Evolutionary conservation across 2,113 vertebrate species (phyloP), one percentile per base, ranked within the genome.

Genomic region (Martes martes): DNA sequence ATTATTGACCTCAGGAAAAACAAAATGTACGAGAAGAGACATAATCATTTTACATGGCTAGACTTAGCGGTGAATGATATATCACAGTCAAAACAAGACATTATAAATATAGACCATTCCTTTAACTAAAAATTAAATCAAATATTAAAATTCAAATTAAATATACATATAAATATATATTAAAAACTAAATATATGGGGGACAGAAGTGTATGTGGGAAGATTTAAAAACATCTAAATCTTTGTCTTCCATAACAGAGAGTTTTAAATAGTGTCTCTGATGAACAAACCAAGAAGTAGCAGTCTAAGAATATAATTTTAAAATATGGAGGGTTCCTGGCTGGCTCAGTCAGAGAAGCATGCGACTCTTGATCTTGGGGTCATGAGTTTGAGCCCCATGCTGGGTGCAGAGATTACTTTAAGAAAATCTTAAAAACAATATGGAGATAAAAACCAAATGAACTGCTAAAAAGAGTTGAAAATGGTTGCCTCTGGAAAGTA

Each of bases 31-130:
- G 82, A 87, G 73, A 89, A 81, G 96, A 91, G 61, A 91, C 88
- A 82, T 91, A 96, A 97, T 97, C 39, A 31, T 89, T 97, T 95
- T 93, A 91, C 61, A 33, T 59, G 78, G 90, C 71, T 73, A 67
- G 57, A 91, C 52, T 87, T 42, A 94, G 55, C 42, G 52, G 42
- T 7, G 14, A 82, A 61, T 65, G 57, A 42, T 90, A 79, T 73
- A 91, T 97, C 95, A 95, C 16, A 82, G 84, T 95, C 76, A 73
- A 95, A 94, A 80, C 18, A 95, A 91, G n/a, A 69, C 57, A 59
- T 95, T 92, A 71, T 95, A 91, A 91, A 93, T 91, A 80, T 3
- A 47, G 63, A 84, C 6, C 36, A 36, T 83, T 79, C 55, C 65
- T 92, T 94, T 95, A 78, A 81, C 65, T 89, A 28, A 89, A 97